Evolutionary conservation across 1,140 invertebrate species (phyloP).

Genomic region (Papilio aristodemus): DNA sequence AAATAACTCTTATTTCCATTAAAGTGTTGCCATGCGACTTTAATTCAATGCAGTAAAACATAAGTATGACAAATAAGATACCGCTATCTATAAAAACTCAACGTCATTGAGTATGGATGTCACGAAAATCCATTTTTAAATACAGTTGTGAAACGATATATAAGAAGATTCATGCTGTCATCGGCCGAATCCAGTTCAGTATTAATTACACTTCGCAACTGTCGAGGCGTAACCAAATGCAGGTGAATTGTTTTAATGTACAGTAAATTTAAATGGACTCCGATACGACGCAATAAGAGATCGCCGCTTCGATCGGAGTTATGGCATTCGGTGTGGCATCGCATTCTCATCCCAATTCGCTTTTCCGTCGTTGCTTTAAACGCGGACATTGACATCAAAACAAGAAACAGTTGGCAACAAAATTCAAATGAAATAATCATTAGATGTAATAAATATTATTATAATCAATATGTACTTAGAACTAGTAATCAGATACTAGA

Average conservation of each 20-base stretch:
- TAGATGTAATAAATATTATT: too few species aligned
- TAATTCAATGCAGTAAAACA: not conserved
- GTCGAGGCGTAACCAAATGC: conserved; percentile 25
- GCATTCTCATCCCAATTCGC: conserved; percentile 28
- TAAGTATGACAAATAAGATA: not conserved
- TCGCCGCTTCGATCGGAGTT: not conserved
- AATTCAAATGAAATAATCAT: too few species aligned
- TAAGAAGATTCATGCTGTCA: conserved; percentile 22
- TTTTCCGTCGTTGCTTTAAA: not conserved
- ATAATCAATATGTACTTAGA: too few species aligned
- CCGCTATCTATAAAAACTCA: conserved; percentile 8
- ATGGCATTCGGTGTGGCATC: not conserved
- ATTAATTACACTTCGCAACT: conserved; percentile 27
- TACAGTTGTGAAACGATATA: conserved; percentile 16
- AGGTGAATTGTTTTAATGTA: conserved; percentile 26
- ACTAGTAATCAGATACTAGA: too few species aligned
- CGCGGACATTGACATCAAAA: conserved; percentile 5
- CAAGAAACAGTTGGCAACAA: too few species aligned
- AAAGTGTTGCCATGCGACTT: not conserved
- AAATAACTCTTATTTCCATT: not conserved
- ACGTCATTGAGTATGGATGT: conserved; percentile 3
- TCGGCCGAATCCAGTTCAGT: conserved; percentile 26
- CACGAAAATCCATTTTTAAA: conserved; percentile 15
- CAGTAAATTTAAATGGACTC: conserved; percentile 18
- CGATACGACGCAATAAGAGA: not conserved